These are phyloP conservation scores for Hydra vulgaris DNA, from an alignment of 30 jellyfish, hydroid and myxozoan species.

Conservation along the genomic window DNA sequence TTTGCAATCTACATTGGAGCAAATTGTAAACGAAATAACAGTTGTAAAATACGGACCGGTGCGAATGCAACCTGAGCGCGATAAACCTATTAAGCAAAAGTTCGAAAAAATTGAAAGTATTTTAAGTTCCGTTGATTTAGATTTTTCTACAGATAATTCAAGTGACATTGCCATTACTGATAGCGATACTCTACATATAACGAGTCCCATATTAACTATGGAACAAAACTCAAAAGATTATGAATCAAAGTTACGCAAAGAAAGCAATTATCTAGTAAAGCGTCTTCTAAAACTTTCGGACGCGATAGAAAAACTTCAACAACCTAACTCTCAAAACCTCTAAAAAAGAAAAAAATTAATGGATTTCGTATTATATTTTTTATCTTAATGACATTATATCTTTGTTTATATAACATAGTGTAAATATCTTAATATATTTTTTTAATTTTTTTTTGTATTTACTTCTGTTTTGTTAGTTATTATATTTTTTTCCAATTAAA, in stretches of 20 bases:
- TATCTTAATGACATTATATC: too few species aligned
- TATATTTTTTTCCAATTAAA: too few species aligned
- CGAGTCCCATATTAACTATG: not conserved
- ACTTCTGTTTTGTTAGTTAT: too few species aligned
- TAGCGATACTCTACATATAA: not conserved
- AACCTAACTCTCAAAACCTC: too few species aligned
- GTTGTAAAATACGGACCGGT: not conserved
- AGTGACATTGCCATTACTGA: constrained; percentile 6
- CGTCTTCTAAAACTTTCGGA: constrained; percentile 29
- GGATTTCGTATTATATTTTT: too few species aligned
- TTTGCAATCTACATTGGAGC: constrained; percentile 17
- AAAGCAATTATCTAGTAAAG: constrained; percentile 19
- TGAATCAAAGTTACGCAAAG: constrained; percentile 6
- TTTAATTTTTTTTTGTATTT: too few species aligned
- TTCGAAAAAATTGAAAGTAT: not conserved
- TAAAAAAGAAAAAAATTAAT: too few species aligned
- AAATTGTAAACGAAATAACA: constrained; percentile 6
- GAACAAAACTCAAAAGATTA: not conserved
- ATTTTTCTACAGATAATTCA: constrained; percentile 7
- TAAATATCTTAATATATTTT: too few species aligned
- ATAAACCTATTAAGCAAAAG: not conserved
- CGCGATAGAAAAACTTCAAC: constrained; percentile 20
- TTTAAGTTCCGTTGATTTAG: constrained; percentile 10
- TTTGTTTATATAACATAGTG: too few species aligned
- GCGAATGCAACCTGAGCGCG: not conserved